These are phyloP conservation scores for Cephalopachus bancanus DNA, from an alignment of 2,797 vertebrate genomes.

Conservation along the genomic window DNA sequence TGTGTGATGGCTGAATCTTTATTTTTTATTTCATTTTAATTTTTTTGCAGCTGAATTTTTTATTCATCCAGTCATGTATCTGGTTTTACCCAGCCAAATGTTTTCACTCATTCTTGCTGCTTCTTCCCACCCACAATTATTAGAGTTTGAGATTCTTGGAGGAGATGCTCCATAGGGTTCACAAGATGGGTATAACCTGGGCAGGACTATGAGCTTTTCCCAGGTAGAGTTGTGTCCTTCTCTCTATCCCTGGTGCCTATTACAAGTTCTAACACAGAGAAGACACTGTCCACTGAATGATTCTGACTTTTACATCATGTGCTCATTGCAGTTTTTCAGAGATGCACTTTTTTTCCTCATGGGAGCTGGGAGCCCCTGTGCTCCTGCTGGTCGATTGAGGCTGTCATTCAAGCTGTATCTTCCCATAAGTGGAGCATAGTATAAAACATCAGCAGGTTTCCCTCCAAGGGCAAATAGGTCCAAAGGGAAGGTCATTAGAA, in stretches of 20 bases:
- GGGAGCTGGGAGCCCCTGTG: not conserved
- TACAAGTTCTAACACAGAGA: not conserved
- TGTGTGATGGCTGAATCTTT: not conserved
- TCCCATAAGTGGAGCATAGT: not conserved
- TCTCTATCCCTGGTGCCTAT: not conserved
- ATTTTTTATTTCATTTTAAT: not conserved
- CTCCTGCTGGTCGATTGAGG: not conserved
- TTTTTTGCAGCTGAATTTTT: not conserved
- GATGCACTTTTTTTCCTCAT: not conserved
- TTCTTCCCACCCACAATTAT: not conserved
- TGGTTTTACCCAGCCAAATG: not conserved
- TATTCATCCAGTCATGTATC: not conserved
- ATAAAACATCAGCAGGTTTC: not conserved
- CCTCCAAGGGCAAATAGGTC: not conserved
- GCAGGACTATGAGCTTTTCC: not conserved
- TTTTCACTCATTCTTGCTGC: not conserved
- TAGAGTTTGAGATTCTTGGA: not conserved
- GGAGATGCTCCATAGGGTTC: not conserved
- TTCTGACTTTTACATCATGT: not conserved
- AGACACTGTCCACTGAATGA: not conserved
- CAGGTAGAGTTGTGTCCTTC: not conserved
- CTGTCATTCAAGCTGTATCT: not conserved
- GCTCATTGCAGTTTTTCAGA: not conserved
- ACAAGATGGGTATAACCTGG: not conserved
- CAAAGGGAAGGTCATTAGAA: conserved; percentile 57